These are phyloP conservation scores for Arge pagana DNA, from an alignment of 2,888 invertebrate species.

Conservation along the genomic window DNA sequence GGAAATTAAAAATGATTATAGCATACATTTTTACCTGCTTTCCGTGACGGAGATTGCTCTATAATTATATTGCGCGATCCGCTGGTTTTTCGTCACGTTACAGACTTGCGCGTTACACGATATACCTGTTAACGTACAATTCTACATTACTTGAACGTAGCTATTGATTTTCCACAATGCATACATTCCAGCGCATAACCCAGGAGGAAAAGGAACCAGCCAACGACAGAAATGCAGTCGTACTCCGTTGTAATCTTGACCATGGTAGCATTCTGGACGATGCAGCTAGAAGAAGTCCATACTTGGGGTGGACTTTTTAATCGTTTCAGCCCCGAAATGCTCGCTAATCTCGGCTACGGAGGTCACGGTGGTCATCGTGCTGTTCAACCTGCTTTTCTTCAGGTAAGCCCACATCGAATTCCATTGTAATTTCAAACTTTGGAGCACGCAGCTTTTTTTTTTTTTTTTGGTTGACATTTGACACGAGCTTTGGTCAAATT, in stretches of 20 bases:
- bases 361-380: conserved; percentile 63
- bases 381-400: conserved; percentile 52
- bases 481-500: no score
- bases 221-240: conserved; percentile 25
- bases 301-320: conserved; percentile 86
- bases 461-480: no score
- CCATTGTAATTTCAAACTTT: no score
- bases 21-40: no score
- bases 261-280: conserved; percentile 40
- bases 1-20: no score
- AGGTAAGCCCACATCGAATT: no score
- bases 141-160: background rate
- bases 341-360: conserved; percentile 79
- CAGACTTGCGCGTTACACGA: background rate
- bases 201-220: background rate
- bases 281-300: conserved; percentile 51
- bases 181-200: background rate
- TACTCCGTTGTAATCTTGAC: conserved; percentile 35
- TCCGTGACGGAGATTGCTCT: no score
- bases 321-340: conserved; percentile 84
- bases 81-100: background rate
- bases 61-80: no score
- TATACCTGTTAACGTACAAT: background rate
- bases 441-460: no score
- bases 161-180: conserved; percentile 4